Conservation (phyloP, 2,888 invertebrate genomes). For the Drosophila paracracens region DNA sequence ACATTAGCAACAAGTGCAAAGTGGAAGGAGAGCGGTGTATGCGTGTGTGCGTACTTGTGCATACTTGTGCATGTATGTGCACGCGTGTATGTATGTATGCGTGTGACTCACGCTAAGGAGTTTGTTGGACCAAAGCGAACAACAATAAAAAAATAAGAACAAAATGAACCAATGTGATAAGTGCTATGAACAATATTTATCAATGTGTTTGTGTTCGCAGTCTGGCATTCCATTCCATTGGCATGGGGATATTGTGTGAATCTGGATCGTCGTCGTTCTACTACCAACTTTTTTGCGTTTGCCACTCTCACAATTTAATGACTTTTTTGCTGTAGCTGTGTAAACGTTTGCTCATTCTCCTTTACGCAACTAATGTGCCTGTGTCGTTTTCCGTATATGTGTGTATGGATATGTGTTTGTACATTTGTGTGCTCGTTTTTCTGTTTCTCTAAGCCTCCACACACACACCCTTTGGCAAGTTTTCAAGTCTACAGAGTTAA, state of each 20-base stretch:
- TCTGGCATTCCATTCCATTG: conserved; percentile 29
- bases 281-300: conserved; percentile 39
- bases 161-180: conserved; percentile 1
- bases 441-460: conserved; percentile 52
- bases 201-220: conserved; percentile 27
- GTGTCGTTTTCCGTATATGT: conserved; percentile 9
- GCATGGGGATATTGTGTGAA: conserved; percentile 43
- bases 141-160: conserved; percentile 25
- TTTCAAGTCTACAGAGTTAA: conserved; percentile 49
- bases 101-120: conserved; percentile 44
- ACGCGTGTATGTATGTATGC: conserved; percentile 8
- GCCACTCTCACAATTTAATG: conserved; percentile 48
- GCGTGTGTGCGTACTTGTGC: conserved; percentile 5
- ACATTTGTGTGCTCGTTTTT: conserved; percentile 25
- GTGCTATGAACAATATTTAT: conserved; percentile 41
- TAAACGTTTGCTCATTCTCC: conserved; percentile 58
- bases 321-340: conserved; percentile 48
- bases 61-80: conserved; percentile 1
- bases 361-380: conserved; percentile 58
- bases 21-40: conserved; percentile 34
- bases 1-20: conserved; percentile 69
- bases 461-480: conserved; percentile 68
- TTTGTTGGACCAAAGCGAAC: conserved; percentile 49
- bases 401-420: conserved; percentile 6
- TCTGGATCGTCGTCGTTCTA: conserved; percentile 33